These are phyloP conservation scores for Bombyx mandarina DNA, from an alignment of 1,140 invertebrate genomes.

Conservation along the genomic window DNA sequence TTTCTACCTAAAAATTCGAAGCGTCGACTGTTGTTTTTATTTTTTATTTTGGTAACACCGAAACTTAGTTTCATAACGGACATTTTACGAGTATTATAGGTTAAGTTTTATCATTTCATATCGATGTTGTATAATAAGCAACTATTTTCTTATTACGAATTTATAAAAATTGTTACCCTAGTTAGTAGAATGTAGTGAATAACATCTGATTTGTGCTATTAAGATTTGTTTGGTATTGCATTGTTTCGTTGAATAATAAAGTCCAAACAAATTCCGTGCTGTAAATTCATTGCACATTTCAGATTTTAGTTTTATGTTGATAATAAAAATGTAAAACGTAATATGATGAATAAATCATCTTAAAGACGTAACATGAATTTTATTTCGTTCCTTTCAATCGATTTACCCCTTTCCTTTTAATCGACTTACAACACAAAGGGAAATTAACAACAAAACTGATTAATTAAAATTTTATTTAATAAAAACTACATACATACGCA, in stretches of 20 bases:
- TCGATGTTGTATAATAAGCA: constrained; percentile 26
- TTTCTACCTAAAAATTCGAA: constrained; percentile 12
- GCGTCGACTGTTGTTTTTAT: constrained; percentile 28
- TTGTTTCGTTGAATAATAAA: neutral
- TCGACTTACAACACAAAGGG: too few species aligned
- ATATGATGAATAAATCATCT: constrained; percentile 15
- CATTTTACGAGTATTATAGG: constrained; percentile 46
- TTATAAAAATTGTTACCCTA: constrained; percentile 59
- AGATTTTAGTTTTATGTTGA: constrained; percentile 11
- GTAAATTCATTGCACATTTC: constrained; percentile 13
- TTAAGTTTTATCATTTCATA: constrained; percentile 26
- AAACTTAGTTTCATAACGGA: constrained; percentile 22
- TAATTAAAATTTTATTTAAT: constrained; percentile 63
- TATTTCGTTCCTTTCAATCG: too few species aligned
- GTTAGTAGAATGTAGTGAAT: constrained; percentile 37
- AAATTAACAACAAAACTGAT: constrained; percentile 20
- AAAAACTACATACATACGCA: constrained; percentile 43
- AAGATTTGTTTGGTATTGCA: constrained; percentile 5
- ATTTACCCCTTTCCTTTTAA: too few species aligned
- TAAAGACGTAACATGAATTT: constrained; percentile 2
- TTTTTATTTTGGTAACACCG: constrained; percentile 7
- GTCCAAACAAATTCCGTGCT: constrained; percentile 12
- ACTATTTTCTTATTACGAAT: constrained; percentile 54
- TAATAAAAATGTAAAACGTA: constrained; percentile 1
- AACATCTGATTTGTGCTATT: constrained; percentile 13